Evolutionary conservation across 2,888 invertebrate species (phyloP).

Genomic region (Apamea monoglypha): DNA sequence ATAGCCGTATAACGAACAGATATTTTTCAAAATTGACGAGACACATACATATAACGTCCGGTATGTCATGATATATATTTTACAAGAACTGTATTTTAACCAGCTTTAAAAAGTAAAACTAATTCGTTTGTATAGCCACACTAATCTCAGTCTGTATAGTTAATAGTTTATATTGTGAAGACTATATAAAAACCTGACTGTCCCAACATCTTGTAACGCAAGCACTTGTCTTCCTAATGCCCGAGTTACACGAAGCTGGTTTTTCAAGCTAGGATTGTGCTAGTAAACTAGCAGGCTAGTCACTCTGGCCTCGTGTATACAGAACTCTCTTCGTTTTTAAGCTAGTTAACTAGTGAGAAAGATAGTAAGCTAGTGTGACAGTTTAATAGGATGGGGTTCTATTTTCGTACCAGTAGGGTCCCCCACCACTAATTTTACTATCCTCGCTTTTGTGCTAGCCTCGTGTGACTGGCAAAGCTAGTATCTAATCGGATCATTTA

Average conservation of each 20-base stretch:
- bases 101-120: background rate
- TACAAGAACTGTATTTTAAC: background rate
- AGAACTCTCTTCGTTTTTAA: too few species aligned
- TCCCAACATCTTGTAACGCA: background rate
- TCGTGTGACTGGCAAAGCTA: background rate
- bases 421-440: background rate
- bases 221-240: background rate
- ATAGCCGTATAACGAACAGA: background rate
- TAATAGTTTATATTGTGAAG: background rate
- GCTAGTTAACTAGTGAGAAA: too few species aligned
- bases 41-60: too few species aligned
- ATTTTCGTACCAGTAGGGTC: too few species aligned
- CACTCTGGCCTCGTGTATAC: too few species aligned
- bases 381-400: too few species aligned
- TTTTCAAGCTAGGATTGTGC: too few species aligned
- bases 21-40: too few species aligned
- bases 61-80: background rate
- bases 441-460: background rate
- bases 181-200: background rate
- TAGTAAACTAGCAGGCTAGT: too few species aligned
- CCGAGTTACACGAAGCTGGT: too few species aligned
- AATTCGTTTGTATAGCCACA: too few species aligned
- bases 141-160: background rate
- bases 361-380: too few species aligned
- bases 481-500: background rate